phyloP scores from a whole-genome alignment of 2,888 invertebrate species.

The Priocnemis perturbator region DNA sequence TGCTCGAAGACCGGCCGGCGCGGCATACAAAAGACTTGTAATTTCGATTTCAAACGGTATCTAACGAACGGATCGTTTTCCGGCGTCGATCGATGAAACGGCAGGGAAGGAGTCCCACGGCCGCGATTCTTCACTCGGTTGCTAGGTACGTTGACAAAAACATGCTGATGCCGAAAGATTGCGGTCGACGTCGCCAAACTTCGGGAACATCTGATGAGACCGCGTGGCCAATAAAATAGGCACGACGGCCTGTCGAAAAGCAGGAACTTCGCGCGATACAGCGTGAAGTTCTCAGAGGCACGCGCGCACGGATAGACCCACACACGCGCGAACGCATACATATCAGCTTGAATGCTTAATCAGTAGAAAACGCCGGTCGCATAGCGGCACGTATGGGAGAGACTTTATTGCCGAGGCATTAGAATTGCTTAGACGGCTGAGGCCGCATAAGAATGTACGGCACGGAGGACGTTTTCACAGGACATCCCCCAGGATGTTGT shows the following conservation, averaged over 20 bases:
- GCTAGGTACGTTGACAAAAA: background rate
- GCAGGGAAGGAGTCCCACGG: too few species aligned
- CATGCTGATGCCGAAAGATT: background rate
- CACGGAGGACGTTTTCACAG: constrained; percentile 25
- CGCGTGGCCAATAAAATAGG: constrained; percentile 16
- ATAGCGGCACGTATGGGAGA: constrained; percentile 43
- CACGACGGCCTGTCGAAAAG: background rate
- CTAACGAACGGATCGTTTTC: too few species aligned
- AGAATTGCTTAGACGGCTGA: constrained; percentile 45
- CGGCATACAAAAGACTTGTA: background rate
- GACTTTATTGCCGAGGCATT: constrained; percentile 39
- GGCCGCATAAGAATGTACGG: constrained; percentile 38
- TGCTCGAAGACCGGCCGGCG: background rate
- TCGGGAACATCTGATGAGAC: background rate
- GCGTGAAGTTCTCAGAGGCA: too few species aligned
- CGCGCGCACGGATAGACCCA: too few species aligned
- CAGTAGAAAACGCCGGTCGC: constrained; percentile 45
- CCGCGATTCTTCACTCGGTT: too few species aligned
- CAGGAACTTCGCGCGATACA: too few species aligned
- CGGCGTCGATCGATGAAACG: too few species aligned
- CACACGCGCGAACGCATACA: too few species aligned
- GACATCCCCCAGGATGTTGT: constrained; percentile 28
- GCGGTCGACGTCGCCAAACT: background rate
- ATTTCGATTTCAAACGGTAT: background rate
- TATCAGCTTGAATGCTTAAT: constrained; percentile 48